Evolutionary conservation across 2,888 invertebrate species (phyloP).

Genomic region (Lepidochitona cinerea): DNA sequence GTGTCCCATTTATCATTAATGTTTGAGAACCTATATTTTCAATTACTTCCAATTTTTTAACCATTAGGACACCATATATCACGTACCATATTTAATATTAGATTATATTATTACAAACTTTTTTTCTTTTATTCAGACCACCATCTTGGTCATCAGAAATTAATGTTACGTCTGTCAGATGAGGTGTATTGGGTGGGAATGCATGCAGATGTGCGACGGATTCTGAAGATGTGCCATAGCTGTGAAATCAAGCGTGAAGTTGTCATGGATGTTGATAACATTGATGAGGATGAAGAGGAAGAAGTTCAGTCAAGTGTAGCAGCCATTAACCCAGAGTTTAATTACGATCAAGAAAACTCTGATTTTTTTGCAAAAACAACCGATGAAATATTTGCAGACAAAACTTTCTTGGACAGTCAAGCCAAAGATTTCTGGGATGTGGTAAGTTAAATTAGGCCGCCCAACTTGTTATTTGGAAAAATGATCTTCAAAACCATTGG

Average conservation of each 20-base stretch:
- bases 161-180: background rate
- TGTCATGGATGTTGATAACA: background rate
- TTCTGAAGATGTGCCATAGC: background rate
- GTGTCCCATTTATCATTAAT: too few relatives aligned
- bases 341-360: background rate
- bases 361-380: background rate
- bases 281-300: background rate
- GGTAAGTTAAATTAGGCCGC: too few relatives aligned
- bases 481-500: too few relatives aligned
- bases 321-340: too few relatives aligned
- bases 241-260: background rate
- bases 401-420: background rate
- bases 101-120: too few relatives aligned
- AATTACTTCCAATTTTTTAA: too few relatives aligned
- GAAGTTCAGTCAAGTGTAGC: background rate
- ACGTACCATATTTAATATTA: too few relatives aligned
- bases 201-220: background rate
- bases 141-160: background rate
- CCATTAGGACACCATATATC: too few relatives aligned
- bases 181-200: background rate
- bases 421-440: background rate
- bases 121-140: too few relatives aligned
- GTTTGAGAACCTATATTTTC: too few relatives aligned
- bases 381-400: background rate
- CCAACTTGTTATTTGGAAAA: too few relatives aligned